Conservation (phyloP, 2,888 invertebrate species). For the Hyppa rectilinea region DNA sequence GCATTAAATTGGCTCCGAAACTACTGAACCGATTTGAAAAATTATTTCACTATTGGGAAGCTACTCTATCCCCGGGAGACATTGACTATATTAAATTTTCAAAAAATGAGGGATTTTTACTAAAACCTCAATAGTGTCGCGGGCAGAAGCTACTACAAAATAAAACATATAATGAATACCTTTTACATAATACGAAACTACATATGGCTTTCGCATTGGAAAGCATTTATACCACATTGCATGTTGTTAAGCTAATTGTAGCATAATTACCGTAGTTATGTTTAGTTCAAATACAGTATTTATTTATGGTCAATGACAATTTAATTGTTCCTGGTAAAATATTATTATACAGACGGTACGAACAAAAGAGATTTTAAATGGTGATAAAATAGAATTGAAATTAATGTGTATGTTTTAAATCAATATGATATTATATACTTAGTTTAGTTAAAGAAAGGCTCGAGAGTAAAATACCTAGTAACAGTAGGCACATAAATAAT, state of each 20-base stretch:
- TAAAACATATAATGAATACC: background rate
- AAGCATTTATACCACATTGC: conserved; percentile 32
- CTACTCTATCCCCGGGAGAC: too few species aligned
- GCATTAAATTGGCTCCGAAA: too few species aligned
- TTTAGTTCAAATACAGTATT: conserved; percentile 37
- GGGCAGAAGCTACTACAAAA: too few species aligned
- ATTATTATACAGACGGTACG: conserved; percentile 4
- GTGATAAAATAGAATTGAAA: background rate
- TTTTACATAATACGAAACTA: background rate
- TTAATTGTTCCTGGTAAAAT: conserved; percentile 25
- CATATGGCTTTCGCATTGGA: conserved; percentile 17
- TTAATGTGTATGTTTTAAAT: background rate
- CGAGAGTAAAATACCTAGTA: too few species aligned
- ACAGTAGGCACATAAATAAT: too few species aligned
- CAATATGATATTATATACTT: too few species aligned
- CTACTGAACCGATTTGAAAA: too few species aligned
- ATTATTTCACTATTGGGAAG: too few species aligned
- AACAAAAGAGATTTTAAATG: background rate
- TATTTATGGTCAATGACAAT: conserved; percentile 34
- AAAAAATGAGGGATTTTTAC: too few species aligned
- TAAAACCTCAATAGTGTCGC: too few species aligned
- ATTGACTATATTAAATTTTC: too few species aligned
- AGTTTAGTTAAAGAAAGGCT: too few species aligned
- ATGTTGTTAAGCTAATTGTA: conserved; percentile 41
- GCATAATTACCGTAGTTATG: conserved; percentile 37